These are phyloP conservation scores for Odontomyia ornata DNA, from an alignment of 2,888 invertebrate species.

Conservation along the genomic window DNA sequence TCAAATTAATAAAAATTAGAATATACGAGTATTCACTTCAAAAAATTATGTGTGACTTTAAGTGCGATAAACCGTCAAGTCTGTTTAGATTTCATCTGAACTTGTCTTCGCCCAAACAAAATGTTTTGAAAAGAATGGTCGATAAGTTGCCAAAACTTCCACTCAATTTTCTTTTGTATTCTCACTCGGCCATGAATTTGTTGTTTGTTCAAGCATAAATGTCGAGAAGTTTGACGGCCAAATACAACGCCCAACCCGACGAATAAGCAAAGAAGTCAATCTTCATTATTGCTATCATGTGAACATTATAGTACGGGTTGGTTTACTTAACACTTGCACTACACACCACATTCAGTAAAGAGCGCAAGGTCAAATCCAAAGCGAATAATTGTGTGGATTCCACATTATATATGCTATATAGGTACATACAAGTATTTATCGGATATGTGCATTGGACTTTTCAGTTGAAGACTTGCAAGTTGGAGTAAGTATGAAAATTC, in stretches of 20 bases:
- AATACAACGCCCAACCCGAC: background rate
- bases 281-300: background rate
- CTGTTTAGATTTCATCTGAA: no score
- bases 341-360: background rate
- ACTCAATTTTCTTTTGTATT: background rate
- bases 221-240: background rate
- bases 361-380: slow-evolving; percentile 31
- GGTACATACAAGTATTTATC: no score
- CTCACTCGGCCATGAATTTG: background rate
- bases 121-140: no score
- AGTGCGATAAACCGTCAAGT: no score
- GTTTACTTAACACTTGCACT: slow-evolving; percentile 7
- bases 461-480: no score
- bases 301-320: background rate
- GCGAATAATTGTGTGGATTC: background rate
- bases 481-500: background rate
- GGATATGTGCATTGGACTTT: no score
- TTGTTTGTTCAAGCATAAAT: background rate
- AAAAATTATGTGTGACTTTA: no score
- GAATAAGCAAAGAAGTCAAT: background rate
- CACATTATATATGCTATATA: no score
- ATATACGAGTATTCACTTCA: no score
- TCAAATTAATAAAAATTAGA: no score
- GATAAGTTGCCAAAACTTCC: no score
- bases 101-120: no score